Evolutionary conservation across 1,140 invertebrate species (phyloP).

Genomic region (Polypedilum vanderplanki): DNA sequence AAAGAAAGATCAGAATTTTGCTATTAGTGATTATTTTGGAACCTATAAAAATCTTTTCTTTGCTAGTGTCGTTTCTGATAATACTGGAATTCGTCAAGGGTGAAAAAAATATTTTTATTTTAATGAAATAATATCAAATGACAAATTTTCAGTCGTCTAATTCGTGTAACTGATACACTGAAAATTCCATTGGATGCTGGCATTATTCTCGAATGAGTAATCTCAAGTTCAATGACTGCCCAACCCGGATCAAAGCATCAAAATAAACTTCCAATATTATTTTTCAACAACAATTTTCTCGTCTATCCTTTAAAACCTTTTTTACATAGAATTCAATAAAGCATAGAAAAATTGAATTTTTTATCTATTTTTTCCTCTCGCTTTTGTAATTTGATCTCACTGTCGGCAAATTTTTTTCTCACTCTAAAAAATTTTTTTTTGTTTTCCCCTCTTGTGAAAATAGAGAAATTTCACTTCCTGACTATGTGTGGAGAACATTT

Average conservation of each 20-base stretch:
- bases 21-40: conserved; percentile 36
- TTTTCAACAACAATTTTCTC: not conserved
- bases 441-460: not conserved
- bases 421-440: not conserved
- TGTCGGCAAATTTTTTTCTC: not conserved
- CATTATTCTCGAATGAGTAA: not conserved
- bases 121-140: not conserved
- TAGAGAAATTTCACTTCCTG: not conserved
- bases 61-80: not conserved
- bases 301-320: not conserved
- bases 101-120: not conserved
- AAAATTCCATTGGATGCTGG: not conserved
- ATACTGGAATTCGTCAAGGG: not conserved
- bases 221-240: too few relatives aligned
- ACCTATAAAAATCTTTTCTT: conserved; percentile 32
- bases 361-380: conserved; percentile 1
- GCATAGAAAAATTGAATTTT: not conserved
- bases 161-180: not conserved
- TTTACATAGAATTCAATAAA: conserved; percentile 13
- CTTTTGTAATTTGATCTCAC: not conserved
- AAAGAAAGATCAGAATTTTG: conserved; percentile 33
- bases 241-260: too few relatives aligned
- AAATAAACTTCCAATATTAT: not conserved
- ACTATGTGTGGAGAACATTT: conserved; percentile 8
- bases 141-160: not conserved